These are phyloP conservation scores for Phalacrocorax brasilianus DNA, from an alignment of 2,113 vertebrate genomes.

Conservation along the genomic window DNA sequence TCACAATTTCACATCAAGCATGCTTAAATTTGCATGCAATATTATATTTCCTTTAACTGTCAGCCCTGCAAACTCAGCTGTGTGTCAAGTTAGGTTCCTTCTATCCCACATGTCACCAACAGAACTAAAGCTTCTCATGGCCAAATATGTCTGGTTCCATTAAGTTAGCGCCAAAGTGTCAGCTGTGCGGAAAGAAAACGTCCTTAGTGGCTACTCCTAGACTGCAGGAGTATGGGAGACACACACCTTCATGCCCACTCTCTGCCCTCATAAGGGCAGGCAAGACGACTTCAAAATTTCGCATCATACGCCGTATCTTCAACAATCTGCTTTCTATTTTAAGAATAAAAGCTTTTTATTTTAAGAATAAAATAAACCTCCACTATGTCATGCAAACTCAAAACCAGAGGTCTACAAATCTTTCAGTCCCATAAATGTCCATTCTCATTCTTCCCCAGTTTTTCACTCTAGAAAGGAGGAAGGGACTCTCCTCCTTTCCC, in stretches of 20 bases:
- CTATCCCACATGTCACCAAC: not conserved
- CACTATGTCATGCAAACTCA: not conserved
- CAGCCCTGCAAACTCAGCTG: slow-evolving; percentile 17
- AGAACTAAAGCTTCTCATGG: not conserved
- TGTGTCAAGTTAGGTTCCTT: not conserved
- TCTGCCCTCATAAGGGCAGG: not conserved
- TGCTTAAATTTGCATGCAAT: not conserved
- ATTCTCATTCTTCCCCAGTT: not conserved
- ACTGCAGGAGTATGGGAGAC: not conserved
- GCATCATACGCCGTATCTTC: not conserved
- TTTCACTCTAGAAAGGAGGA: not conserved
- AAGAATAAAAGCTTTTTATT: not conserved
- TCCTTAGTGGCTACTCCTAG: not conserved
- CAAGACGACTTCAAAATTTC: not conserved
- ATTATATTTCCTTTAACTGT: not conserved
- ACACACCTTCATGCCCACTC: not conserved
- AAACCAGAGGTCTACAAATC: not conserved
- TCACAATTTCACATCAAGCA: not conserved
- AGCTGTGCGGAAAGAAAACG: not conserved
- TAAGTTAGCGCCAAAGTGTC: not conserved
- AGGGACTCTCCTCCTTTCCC: not conserved
- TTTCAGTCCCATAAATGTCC: not conserved
- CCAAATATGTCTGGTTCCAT: slow-evolving; percentile 13
- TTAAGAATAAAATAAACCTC: not conserved
- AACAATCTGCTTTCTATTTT: not conserved